Percentiles rank a stretch among this genome's conserved stretches.
Evolutionary conservation across 2,113 vertebrate genomes (phyloP).

Genomic region (Charadrius vociferus): DNA sequence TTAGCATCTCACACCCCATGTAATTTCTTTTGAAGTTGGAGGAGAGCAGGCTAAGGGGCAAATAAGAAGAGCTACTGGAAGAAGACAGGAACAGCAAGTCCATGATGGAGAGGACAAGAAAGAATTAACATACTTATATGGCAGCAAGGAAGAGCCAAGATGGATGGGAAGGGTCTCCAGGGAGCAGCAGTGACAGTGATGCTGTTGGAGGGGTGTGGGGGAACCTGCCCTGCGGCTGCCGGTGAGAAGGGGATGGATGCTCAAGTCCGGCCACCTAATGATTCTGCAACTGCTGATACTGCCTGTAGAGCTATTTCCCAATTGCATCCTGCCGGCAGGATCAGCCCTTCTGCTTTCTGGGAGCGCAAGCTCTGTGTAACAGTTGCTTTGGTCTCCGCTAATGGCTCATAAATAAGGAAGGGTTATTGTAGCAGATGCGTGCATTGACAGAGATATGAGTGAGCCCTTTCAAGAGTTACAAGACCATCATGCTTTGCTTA

Average conservation of each 20-base stretch:
- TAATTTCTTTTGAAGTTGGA: not conserved
- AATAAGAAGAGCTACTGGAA: not conserved
- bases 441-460: not conserved
- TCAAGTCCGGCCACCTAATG: not conserved
- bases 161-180: not conserved
- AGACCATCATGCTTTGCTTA: not conserved
- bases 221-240: not conserved
- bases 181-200: not conserved
- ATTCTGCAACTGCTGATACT: not conserved
- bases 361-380: not conserved
- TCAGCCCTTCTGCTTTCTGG: not conserved
- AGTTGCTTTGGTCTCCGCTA: not conserved
- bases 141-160: not conserved
- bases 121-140: not conserved
- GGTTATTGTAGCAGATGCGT: not conserved
- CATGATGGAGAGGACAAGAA: not conserved
- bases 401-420: constrained; percentile 1
- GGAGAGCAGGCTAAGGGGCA: not conserved
- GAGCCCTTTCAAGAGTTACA: not conserved
- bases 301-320: not conserved
- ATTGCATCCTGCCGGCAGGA: not conserved
- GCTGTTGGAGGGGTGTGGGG: not conserved
- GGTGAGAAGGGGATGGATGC: not conserved
- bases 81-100: not conserved
- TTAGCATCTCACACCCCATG: not conserved